These are phyloP conservation scores for Sycophaga agraensis DNA, from an alignment of 1,140 invertebrate species.

Conservation along the genomic window DNA sequence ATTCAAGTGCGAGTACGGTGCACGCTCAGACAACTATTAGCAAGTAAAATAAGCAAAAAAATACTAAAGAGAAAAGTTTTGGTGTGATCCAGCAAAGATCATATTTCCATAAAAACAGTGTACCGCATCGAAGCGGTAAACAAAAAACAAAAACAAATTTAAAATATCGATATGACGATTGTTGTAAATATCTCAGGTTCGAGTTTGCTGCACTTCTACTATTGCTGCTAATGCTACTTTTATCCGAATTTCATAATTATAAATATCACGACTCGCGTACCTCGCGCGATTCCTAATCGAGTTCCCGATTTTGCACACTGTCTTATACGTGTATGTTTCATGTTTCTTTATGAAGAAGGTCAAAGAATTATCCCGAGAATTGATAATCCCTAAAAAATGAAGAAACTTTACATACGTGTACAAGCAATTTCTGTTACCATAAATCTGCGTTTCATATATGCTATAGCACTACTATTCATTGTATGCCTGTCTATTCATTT, in stretches of 20 bases:
- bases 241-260: not conserved
- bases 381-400: constrained; percentile 2
- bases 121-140: not conserved
- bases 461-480: not conserved
- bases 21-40: not conserved
- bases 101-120: constrained; percentile 10
- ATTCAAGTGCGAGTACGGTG: not conserved
- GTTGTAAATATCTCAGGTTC: constrained; percentile 24
- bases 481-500: not conserved
- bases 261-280: constrained; percentile 25
- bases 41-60: not conserved
- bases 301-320: constrained; percentile 18
- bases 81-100: constrained; percentile 10
- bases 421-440: constrained; percentile 23
- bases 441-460: constrained; percentile 11
- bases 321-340: not conserved
- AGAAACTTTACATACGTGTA: not conserved
- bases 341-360: not conserved
- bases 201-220: constrained; percentile 11
- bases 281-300: constrained; percentile 23
- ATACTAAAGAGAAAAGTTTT: not conserved
- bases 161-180: constrained; percentile 1
- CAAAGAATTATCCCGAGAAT: not conserved
- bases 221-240: constrained; percentile 2
- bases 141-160: not conserved